Percentiles rank a stretch among this genome's conserved stretches.
phyloP scores from a whole-genome alignment of 2,888 invertebrate species.

The Eupithecia insigniata region DNA sequence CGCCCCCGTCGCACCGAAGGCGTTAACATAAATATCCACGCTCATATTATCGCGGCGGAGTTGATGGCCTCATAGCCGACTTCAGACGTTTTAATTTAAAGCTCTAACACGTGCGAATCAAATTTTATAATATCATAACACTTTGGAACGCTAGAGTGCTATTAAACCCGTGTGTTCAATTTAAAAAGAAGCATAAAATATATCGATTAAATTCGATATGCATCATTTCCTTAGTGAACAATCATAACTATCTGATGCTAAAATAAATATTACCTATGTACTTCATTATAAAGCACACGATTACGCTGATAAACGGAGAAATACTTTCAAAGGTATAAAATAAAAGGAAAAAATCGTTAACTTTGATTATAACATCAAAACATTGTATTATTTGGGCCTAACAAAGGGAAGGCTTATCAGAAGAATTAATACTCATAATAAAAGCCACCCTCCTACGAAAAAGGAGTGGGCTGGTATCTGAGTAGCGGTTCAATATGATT shows the following conservation, averaged over 20 bases:
- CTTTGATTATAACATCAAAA: conserved; percentile 68
- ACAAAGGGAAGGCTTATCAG: conserved; percentile 67
- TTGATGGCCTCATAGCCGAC: conserved; percentile 58
- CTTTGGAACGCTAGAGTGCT: conserved; percentile 24
- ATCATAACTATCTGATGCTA: background rate
- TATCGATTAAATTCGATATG: background rate
- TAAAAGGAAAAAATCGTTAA: conserved; percentile 61
- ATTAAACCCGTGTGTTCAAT: conserved; percentile 8
- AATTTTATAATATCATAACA: conserved; percentile 54
- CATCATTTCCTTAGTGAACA: background rate
- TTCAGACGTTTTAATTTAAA: conserved; percentile 62
- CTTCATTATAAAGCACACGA: background rate
- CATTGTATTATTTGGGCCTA: conserved; percentile 56
- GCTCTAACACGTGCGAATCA: conserved; percentile 54
- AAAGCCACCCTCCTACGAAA: conserved; percentile 51
- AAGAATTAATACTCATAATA: conserved; percentile 59
- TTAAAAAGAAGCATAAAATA: background rate
- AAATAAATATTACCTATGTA: conserved; percentile 1
- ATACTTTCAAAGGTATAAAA: conserved; percentile 26
- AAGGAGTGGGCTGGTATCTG: conserved; percentile 46
- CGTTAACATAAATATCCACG: conserved; percentile 51
- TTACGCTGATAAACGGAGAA: background rate
- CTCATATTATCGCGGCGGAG: conserved; percentile 56
- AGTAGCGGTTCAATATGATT: conserved; percentile 46
- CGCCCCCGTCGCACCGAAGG: conserved; percentile 37